phyloP scores from a whole-genome alignment of 35 echinoderm and acorn worm genomes.

The Apostichopus parvimensis region DNA sequence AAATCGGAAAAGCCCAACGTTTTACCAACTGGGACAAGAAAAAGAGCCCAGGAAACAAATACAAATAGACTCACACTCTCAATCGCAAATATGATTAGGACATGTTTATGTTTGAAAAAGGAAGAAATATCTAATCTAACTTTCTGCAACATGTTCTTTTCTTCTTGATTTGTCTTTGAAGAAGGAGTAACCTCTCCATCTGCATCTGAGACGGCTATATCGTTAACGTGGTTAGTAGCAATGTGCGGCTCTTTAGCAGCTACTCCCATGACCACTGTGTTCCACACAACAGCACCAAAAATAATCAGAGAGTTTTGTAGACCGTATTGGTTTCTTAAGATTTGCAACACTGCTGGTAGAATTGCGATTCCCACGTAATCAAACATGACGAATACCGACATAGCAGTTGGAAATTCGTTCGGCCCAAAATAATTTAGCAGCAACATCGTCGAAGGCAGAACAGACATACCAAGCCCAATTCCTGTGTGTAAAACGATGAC shows the following conservation, averaged over 20 bases:
- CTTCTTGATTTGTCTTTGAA: not conserved
- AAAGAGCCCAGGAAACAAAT: conserved; percentile 18
- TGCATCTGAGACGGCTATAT: not conserved
- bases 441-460: not conserved
- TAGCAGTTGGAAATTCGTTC: not conserved
- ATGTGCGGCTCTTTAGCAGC: not conserved
- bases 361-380: not conserved
- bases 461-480: conserved; percentile 2
- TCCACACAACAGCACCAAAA: conserved; percentile 16
- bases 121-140: not conserved
- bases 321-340: not conserved
- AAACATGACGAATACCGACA: not conserved
- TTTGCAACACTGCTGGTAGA: not conserved
- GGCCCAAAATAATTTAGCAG: not conserved
- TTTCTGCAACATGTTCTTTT: not conserved
- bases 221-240: not conserved
- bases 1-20: not conserved
- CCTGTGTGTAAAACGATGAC: not conserved
- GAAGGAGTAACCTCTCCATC: no score
- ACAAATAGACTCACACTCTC: not conserved
- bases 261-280: not conserved
- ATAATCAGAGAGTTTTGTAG: not conserved
- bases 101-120: not conserved
- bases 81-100: not conserved
- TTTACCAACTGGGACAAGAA: conserved; percentile 32